A percentile compares a stretch with the other conserved stretches of the same genome.
Conservation (phyloP, 2,797 vertebrate species). For the Sebastes hopkinsi region DNA sequence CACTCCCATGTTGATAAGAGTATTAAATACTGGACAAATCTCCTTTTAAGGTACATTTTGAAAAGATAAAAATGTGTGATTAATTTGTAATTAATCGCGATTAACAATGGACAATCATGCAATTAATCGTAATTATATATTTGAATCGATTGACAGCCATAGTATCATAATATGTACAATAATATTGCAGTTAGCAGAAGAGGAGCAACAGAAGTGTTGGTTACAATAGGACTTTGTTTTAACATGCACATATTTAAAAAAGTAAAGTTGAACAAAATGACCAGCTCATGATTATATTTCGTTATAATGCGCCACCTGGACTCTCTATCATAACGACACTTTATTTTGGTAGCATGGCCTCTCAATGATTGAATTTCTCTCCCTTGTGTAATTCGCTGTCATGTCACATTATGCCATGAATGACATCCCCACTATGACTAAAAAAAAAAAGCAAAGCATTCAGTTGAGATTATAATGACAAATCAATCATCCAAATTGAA, state of each 20-base stretch:
- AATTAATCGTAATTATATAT: too few species aligned
- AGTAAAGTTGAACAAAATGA: conserved; percentile 6
- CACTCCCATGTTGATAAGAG: too few species aligned
- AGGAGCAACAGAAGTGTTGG: not conserved
- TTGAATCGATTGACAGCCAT: too few species aligned
- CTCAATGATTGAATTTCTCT: conserved; percentile 40
- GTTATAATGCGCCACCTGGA: not conserved
- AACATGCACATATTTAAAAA: not conserved
- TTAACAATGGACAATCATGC: too few species aligned
- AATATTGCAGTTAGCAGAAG: not conserved
- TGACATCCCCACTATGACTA: conserved; percentile 44
- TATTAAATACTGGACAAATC: too few species aligned
- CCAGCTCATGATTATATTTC: not conserved
- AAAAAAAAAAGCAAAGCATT: conserved; percentile 58
- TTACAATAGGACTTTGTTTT: not conserved
- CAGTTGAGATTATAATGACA: conserved; percentile 57
- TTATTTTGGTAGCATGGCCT: conserved; percentile 21
- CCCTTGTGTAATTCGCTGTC: conserved; percentile 56
- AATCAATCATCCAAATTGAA: conserved; percentile 65
- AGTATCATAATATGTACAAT: not conserved
- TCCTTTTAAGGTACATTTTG: too few species aligned
- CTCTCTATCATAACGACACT: not conserved
- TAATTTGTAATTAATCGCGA: too few species aligned
- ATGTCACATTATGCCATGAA: conserved; percentile 56
- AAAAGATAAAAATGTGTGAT: too few species aligned